Evolutionary conservation across 2,888 invertebrate species (phyloP).

Genomic region (Aquatica leii): DNA sequence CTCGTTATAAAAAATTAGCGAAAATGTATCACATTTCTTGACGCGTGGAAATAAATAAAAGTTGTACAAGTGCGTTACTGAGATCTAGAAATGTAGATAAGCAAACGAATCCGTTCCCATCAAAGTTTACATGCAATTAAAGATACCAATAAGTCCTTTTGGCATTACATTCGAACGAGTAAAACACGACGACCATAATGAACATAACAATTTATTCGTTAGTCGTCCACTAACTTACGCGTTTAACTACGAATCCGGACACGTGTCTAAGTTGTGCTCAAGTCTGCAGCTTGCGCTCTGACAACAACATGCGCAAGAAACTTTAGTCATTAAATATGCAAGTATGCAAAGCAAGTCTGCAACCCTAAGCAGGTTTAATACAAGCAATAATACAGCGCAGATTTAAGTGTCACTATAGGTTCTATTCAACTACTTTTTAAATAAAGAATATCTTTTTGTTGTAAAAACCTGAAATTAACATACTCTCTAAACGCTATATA

Average conservation of each 20-base stretch:
- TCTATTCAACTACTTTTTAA: neutral
- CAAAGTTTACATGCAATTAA: conserved; percentile 42
- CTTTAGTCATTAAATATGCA: conserved; percentile 52
- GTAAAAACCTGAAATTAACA: neutral
- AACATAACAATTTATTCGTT: conserved; percentile 52
- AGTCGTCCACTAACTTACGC: conserved; percentile 51
- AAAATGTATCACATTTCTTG: conserved; percentile 34
- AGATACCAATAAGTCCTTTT: conserved; percentile 49
- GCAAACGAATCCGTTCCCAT: conserved; percentile 45
- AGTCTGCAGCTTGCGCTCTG: conserved; percentile 34
- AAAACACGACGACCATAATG: conserved; percentile 52
- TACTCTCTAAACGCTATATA: conserved; percentile 12
- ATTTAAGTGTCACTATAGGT: no score
- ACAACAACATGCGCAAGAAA: conserved; percentile 43
- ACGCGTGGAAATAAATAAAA: conserved; percentile 36
- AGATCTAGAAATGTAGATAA: conserved; percentile 46
- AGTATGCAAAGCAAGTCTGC: conserved; percentile 48
- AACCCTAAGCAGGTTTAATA: conserved; percentile 29
- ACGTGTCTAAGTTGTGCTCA: conserved; percentile 37
- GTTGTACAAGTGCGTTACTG: conserved; percentile 42
- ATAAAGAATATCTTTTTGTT: neutral
- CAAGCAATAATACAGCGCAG: conserved; percentile 21
- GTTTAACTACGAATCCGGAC: conserved; percentile 40
- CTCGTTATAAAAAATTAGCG: neutral
- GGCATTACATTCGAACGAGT: conserved; percentile 48